Evolutionary conservation across 35 echinoderm and acorn worm species (phyloP).

Genomic region (Eucidaris tribuloides): DNA sequence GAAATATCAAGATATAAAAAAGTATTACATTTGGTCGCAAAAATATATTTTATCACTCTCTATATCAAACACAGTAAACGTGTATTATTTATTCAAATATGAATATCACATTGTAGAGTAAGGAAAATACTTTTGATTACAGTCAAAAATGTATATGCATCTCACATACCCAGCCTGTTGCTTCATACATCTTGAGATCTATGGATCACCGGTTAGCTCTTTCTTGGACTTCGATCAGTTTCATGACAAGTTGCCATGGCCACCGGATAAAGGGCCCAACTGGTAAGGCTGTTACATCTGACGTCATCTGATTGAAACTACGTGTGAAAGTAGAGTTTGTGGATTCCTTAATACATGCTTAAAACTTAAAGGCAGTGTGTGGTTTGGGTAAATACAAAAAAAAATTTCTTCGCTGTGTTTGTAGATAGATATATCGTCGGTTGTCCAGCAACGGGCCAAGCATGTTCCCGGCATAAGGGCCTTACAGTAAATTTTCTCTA

Average conservation of each 20-base stretch:
- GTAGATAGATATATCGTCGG: neutral
- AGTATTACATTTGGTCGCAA: too few relatives aligned
- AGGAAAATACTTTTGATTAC: too few relatives aligned
- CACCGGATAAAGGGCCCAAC: neutral
- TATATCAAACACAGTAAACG: too few relatives aligned
- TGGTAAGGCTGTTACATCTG: neutral
- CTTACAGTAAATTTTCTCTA: neutral
- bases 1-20: too few relatives aligned
- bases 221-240: conserved; percentile 34
- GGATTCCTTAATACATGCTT: neutral
- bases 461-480: too few relatives aligned
- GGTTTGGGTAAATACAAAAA: neutral
- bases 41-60: too few relatives aligned
- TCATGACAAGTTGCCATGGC: conserved; percentile 68
- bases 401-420: neutral
- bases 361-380: neutral
- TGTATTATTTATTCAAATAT: too few relatives aligned
- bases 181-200: conserved; percentile 74
- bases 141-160: too few relatives aligned
- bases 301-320: conserved; percentile 35
- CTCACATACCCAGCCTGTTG: conserved; percentile 55
- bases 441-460: neutral
- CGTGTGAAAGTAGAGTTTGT: neutral
- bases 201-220: conserved; percentile 49
- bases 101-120: too few relatives aligned